These are phyloP conservation scores for Lampris incognitus DNA, from an alignment of 2,113 vertebrate genomes.

Conservation along the genomic window DNA sequence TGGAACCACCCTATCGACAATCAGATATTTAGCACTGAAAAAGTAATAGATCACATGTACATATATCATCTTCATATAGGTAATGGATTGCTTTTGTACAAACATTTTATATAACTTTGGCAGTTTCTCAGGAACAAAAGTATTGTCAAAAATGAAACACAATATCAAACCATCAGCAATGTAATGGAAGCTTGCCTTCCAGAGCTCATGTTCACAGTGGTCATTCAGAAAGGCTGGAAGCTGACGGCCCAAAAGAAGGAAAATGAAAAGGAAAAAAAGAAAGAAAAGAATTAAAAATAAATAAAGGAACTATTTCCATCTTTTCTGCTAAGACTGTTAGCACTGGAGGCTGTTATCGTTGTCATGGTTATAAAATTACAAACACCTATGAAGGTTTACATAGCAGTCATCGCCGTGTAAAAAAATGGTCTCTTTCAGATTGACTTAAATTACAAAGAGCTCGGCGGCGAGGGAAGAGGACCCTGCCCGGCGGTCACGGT, in stretches of 20 bases:
- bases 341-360: slow-evolving; percentile 81
- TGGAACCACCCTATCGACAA: slow-evolving; percentile 76
- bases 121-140: slow-evolving; percentile 90
- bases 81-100: slow-evolving; percentile 86
- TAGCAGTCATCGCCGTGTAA: slow-evolving; percentile 90
- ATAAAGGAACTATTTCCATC: slow-evolving; percentile 53
- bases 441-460: slow-evolving; percentile 85
- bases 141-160: slow-evolving; percentile 86
- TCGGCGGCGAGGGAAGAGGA: slow-evolving; percentile 72
- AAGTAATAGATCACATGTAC: slow-evolving; percentile 80
- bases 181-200: slow-evolving; percentile 88
- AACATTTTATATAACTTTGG: slow-evolving; percentile 88
- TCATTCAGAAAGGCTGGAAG: slow-evolving; percentile 94
- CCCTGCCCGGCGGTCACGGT: slow-evolving; percentile 72
- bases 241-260: slow-evolving; percentile 59
- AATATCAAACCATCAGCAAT: slow-evolving; percentile 88
- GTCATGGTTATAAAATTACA: slow-evolving; percentile 96
- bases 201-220: slow-evolving; percentile 98
- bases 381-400: slow-evolving; percentile 93
- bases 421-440: slow-evolving; percentile 87
- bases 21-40: slow-evolving; percentile 78
- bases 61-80: slow-evolving; percentile 80
- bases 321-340: slow-evolving; percentile 74
- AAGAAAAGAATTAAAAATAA: slow-evolving; percentile 41
- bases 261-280: slow-evolving; percentile 43